Base-by-base conservation (phyloP, 2,113 vertebrate genomes). In the Taurulus bubalis region DNA sequence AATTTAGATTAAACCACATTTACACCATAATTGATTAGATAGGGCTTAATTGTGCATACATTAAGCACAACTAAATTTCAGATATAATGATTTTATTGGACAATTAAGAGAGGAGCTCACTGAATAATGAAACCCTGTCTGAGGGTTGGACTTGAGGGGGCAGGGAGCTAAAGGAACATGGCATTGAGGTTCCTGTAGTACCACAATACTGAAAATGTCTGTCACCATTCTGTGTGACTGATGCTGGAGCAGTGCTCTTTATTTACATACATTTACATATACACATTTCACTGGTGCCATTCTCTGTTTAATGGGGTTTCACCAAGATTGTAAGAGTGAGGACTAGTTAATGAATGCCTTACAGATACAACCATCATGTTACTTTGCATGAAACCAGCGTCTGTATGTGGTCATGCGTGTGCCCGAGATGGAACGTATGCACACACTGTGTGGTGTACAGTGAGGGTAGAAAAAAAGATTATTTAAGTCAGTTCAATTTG, bases 241-340 rank as follows among this genome's bases (percentile, higher is more conserved):
- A 68, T 8, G 5, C 34, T 30, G 47, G 8, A 40, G 75, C 71
- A 71, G 60, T 69, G 56, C 15, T 67, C 51, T 45, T 75, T 42
- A 90, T 91, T 90, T 89, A 56, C 84, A 91, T 81, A 78, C 63
- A 91, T 90, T 91, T 87, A 86, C 84, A 92, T 93, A 56, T 45
- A 66, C 63, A 80, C 77, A 68, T 89, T 79, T 82, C 71, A 59
- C 34, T 71, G n/a, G 2, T 60, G 72, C 49, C 42, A 69, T 79
- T 75, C 70, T 84, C 40, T 66, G 51, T 85, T 88, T 81, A 76
- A 89, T 85, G 73, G 74, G 51, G 58, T 84, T 89, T 82, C 68
- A 86, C 36, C 22, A 62, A 53, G 49, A 76, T 51, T 42, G 63
- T 28, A 55, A 65, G 28, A 74, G 45, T 72, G 26, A 40, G 26